These are phyloP conservation scores for Cryptotermes secundus DNA, from an alignment of 1,140 invertebrate species.

Conservation along the genomic window DNA sequence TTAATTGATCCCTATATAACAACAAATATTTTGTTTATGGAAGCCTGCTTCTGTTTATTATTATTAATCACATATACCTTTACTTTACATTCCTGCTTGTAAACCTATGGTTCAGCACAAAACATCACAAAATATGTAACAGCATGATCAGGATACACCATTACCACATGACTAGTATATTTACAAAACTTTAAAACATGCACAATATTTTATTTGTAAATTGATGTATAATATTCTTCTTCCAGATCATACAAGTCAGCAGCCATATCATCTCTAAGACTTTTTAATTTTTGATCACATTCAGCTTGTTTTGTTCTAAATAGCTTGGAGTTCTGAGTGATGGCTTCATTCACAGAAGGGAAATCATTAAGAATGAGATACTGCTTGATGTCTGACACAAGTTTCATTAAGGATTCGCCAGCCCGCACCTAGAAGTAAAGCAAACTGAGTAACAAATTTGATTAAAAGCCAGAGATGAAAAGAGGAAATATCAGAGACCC, in stretches of 20 bases:
- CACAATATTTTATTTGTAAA: conserved; percentile 71
- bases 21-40: no score
- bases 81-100: no score
- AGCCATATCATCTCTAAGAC: conserved; percentile 90
- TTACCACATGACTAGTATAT: not conserved
- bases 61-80: no score
- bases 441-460: not conserved
- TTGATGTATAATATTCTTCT: conserved; percentile 96
- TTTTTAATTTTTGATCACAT: conserved; percentile 91
- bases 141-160: no score
- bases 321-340: conserved; percentile 85
- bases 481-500: no score
- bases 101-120: no score
- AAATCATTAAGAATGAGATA: conserved; percentile 97
- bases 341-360: conserved; percentile 94
- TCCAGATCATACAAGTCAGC: conserved; percentile 94
- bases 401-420: conserved; percentile 93
- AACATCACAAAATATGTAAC: no score
- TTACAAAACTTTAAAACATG: not conserved
- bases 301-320: conserved; percentile 87
- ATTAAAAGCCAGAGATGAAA: no score
- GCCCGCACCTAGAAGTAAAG: conserved; percentile 67
- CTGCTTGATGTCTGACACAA: conserved; percentile 95
- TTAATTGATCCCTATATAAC: no score
- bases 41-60: no score